A percentile compares a stretch with the other conserved stretches of the same genome.
Evolutionary conservation across 2,797 vertebrate species (phyloP).

Genomic region (Parambassis ranga): DNA sequence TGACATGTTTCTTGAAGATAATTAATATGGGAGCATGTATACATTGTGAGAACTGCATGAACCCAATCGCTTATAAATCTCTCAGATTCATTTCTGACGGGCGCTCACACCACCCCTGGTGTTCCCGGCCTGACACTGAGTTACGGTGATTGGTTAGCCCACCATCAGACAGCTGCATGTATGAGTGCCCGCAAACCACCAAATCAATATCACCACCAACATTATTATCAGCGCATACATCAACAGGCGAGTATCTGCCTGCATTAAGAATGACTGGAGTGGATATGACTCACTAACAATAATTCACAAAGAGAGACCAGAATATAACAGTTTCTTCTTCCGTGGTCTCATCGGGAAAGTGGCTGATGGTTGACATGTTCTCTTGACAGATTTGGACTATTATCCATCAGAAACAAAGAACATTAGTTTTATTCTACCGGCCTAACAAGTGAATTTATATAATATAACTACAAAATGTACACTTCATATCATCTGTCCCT

Average conservation of each 20-base stretch:
- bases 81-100: slow-evolving; percentile 39
- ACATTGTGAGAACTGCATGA: neutral
- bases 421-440: neutral
- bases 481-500: too few relatives aligned
- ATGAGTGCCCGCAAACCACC: slow-evolving; percentile 60
- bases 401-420: neutral
- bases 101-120: slow-evolving; percentile 51
- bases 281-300: slow-evolving; percentile 15
- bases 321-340: neutral
- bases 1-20: neutral
- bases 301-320: neutral
- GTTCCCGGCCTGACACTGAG: slow-evolving; percentile 60
- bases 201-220: slow-evolving; percentile 62
- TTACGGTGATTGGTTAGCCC: slow-evolving; percentile 63
- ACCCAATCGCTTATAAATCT: slow-evolving; percentile 23
- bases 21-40: neutral
- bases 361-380: too few relatives aligned
- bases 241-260: slow-evolving; percentile 7
- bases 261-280: slow-evolving; percentile 13
- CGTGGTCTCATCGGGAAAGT: neutral
- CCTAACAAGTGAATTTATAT: neutral
- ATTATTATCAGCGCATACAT: slow-evolving; percentile 52
- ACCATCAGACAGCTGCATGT: slow-evolving; percentile 61
- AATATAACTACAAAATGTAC: neutral
- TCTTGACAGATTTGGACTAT: neutral